Conservation (phyloP, 2,113 vertebrate genomes). For the Vidua macroura region DNA sequence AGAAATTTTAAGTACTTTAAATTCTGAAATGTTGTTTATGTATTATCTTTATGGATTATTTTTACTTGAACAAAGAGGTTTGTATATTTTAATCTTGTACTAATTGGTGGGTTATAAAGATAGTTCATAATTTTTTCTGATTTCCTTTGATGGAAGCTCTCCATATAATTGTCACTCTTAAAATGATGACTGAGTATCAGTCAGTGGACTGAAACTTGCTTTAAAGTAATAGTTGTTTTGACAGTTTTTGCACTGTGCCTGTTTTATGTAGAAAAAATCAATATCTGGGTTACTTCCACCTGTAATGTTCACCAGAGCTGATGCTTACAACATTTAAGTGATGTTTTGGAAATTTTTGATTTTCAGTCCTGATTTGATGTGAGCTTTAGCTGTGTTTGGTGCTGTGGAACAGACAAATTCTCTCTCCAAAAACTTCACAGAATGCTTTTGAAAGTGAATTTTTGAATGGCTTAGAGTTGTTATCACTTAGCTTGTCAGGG, state of each 20-base stretch:
- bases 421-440: neutral
- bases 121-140: neutral
- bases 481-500: neutral
- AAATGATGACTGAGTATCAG: neutral
- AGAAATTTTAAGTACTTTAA: neutral
- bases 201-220: neutral
- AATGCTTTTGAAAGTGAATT: neutral
- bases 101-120: neutral
- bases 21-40: neutral
- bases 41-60: neutral
- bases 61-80: neutral
- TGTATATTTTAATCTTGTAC: neutral
- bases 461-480: neutral
- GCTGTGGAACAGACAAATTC: neutral
- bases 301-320: neutral
- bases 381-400: neutral
- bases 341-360: neutral
- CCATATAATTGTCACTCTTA: neutral
- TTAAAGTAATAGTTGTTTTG: neutral
- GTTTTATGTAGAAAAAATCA: neutral
- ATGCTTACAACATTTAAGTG: neutral
- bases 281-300: neutral
- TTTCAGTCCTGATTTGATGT: neutral
- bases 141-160: neutral
- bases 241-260: neutral